Evolutionary conservation across 1,140 invertebrate species (phyloP), one percentile per base, ranked within the genome.

Genomic region (Scaptomyza hsui): DNA sequence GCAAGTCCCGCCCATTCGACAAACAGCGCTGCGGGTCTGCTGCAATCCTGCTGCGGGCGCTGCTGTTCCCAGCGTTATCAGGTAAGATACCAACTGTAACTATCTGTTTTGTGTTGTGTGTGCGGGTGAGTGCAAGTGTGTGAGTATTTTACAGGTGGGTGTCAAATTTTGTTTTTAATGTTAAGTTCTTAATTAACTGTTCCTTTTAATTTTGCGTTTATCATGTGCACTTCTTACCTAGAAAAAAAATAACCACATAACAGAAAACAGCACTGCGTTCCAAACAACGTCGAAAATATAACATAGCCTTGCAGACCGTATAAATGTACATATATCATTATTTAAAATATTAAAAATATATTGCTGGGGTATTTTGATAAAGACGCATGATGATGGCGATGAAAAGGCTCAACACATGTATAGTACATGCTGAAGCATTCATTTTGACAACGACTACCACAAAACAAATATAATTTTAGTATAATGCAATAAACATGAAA

Each of bases 61-160:
- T 97, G 96, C 92, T 97, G 96, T 91, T 95, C 96, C 10, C 95
- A 97, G 92, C 95, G 96, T 92, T 97, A 98, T 92, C 96, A 96
- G 95, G 96, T 97, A 94, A 81, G 78, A 63, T 41, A 56, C 37
- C 18, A 52, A 41, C 65, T 74, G 52, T 76, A 59, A 49, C 45
- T 44, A 29, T 57, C 52, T 64, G 37, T 37, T 68, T 60, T 56
- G 47, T 73, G 51, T 75, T 42, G 13, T 53, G 6, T 57, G 26
- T 51, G n/a, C 10, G 13, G 13, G 21, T 6, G 39, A 21, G 26
- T 19, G 41, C 32, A 16, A 13, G 1, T 47, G 21, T 21, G 15
- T 19, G 15, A 41, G 59, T 16, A 24, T 47, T 6, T 39, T 62
- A 42, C 78, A 82, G 78, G 78, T 82, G 78, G 78, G 78, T 82